Evolutionary conservation across 2,113 vertebrate genomes (phyloP), one percentile per base, ranked within the genome.

Genomic region (Miniopterus natalensis): DNA sequence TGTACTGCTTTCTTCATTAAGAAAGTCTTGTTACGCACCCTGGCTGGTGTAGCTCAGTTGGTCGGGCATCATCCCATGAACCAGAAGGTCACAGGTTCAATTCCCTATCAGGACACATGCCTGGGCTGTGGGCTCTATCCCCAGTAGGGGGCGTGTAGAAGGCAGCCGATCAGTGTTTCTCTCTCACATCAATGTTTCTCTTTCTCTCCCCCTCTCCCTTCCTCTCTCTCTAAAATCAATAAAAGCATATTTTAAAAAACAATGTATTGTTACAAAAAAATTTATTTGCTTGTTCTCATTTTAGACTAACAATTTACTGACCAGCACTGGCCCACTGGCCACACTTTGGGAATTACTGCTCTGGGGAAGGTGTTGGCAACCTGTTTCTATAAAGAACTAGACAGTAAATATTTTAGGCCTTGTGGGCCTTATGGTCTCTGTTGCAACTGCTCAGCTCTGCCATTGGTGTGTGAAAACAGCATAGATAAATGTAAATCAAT

Each of bases 361-460:
- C 1, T 88, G 42, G 71, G 63, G n/a, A 79, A 93, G 75, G 6
- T 42, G 47, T 71, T 17, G 23, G 47, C 45, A 77, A 86, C 59
- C n/a, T 27, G 47, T 70, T 93, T 84, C 51, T 90, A 23, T 90
- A 61, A 63, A 71, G 57, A 20, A n/a, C 45, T 63, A 57, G 25
- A 65, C 40, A 86, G n/a, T 83, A 83, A 93, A 74, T 95, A 71
- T 81, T 77, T 94, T 94, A 53, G 25, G 47, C 68, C 88, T 92
- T 88, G n/a, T 85, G 68, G 10, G 14, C 36, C 73, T 61, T 88
- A 23, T 23, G 36, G 49, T 65, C 14, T 84, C 59, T 80, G 45
- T 85, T 91, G 59, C 47, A 94, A 20, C 47, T 92, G 40, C 42
- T 94, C 40, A 88, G 1, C n/a, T 88, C 73, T 95, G 36, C 27